A percentile compares a stretch with the other conserved stretches of the same genome.
Conservation (phyloP, 2,113 vertebrate genomes). For the Gallinago paraguaiae region DNA sequence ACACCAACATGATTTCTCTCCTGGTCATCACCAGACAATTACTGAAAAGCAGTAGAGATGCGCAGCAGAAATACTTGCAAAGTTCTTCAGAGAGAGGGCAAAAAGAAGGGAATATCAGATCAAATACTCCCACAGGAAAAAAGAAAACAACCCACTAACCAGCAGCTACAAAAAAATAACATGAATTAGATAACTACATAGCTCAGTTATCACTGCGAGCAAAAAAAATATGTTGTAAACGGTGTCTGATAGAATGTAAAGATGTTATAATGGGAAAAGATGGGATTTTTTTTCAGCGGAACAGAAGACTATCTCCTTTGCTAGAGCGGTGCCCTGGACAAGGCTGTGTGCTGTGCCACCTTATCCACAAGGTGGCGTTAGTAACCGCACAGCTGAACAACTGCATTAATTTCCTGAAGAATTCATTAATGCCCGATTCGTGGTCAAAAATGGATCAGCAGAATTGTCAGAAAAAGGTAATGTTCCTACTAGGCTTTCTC, state of each 20-base stretch:
- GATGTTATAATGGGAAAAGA: not conserved
- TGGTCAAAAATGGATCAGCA: not conserved
- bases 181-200: not conserved
- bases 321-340: not conserved
- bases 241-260: not conserved
- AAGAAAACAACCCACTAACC: not conserved
- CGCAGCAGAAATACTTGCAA: not conserved
- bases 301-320: not conserved
- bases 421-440: not conserved
- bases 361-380: constrained; percentile 63
- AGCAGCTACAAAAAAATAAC: not conserved
- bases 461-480: not conserved
- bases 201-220: not conserved
- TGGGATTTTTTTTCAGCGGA: not conserved
- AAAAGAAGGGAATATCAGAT: not conserved
- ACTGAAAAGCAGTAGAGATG: not conserved
- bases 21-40: not conserved
- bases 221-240: not conserved
- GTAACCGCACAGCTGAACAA: not conserved
- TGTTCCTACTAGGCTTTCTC: not conserved
- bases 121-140: not conserved
- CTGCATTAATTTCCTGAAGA: not conserved
- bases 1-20: not conserved
- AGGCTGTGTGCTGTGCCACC: not conserved
- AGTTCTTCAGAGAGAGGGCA: not conserved